phyloP scores from a whole-genome alignment of 2,113 vertebrate species.

The Prionailurus bengalensis region DNA sequence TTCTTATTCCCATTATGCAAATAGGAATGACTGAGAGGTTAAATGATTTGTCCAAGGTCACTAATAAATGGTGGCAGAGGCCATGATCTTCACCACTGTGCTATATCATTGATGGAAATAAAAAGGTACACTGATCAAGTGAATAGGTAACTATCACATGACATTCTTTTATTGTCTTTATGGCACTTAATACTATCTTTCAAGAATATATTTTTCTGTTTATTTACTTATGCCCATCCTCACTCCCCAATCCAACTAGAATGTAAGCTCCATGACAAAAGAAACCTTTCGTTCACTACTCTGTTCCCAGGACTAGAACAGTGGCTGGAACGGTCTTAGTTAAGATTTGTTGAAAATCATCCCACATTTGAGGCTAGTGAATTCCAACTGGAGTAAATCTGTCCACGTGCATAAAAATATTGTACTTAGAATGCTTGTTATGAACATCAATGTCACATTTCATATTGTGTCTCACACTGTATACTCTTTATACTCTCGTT shows the following conservation, averaged over 20 bases:
- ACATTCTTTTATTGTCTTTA: neutral
- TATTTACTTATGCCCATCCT: neutral
- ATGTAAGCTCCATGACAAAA: neutral
- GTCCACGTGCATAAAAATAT: neutral
- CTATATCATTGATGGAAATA: neutral
- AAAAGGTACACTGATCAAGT: neutral
- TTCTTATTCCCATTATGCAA: neutral
- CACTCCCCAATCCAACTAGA: neutral
- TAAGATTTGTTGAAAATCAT: slow-evolving; percentile 22
- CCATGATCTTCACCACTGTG: neutral
- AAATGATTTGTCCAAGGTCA: neutral
- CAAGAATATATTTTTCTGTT: neutral
- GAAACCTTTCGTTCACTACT: neutral
- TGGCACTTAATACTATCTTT: neutral
- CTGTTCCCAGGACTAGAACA: neutral
- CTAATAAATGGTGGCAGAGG: neutral
- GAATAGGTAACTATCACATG: neutral
- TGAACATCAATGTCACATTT: neutral
- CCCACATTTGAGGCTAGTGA: neutral
- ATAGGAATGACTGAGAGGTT: neutral
- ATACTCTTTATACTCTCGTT: neutral
- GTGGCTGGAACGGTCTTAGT: neutral
- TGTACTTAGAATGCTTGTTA: neutral
- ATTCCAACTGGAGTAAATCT: neutral
- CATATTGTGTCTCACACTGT: neutral